Evolutionary conservation across 2,888 invertebrate genomes (phyloP), one percentile per base, ranked within the genome.

Genomic region (Ochropleura leucogaster): DNA sequence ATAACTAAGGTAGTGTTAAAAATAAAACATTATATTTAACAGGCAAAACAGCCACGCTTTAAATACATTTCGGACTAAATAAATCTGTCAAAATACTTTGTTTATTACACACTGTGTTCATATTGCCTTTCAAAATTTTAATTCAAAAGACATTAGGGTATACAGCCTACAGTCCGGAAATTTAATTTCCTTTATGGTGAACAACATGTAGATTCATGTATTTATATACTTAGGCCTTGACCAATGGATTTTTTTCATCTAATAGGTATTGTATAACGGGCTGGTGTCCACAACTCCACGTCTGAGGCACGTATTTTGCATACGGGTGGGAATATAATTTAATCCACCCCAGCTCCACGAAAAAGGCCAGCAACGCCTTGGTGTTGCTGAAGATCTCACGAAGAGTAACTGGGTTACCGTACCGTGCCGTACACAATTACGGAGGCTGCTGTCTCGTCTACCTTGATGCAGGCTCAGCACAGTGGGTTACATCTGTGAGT

Each of bases 31-130:
- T 74, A 68, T 53, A 74, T 62, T 55, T 30, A 30, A 77, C 70
- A 68, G 42, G 62, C 65, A 47, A 42, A 60, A 74, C 30, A 62
- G 51, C 65, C 65, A 44, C 63, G 72, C 70, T 72, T 71, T 60
- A 51, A 85, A 80, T 59, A 79, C 49, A 78, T 83, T 78, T 78
- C 9, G 51, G 59, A 79, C 63, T 79, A 63, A 74, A 86, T 83
- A 85, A 81, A 86, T 83, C 85, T 86, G 85, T 82, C 85, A 87
- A 73, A 80, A 82, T 80, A 80, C 78, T 83, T 85, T 85, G 85
- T 86, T 85, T 87, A 85, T 83, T 80, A 83, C 75, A 67, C 71
- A 68, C 55, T 53, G 68, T 64, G 68, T 70, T 67, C 67, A 68
- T 74, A 83, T 83, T 67, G 69, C 84, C 75, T 80, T 80, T 79